Evolutionary conservation across 2,888 invertebrate genomes (phyloP).

Genomic region (Zaprionus lineosus): DNA sequence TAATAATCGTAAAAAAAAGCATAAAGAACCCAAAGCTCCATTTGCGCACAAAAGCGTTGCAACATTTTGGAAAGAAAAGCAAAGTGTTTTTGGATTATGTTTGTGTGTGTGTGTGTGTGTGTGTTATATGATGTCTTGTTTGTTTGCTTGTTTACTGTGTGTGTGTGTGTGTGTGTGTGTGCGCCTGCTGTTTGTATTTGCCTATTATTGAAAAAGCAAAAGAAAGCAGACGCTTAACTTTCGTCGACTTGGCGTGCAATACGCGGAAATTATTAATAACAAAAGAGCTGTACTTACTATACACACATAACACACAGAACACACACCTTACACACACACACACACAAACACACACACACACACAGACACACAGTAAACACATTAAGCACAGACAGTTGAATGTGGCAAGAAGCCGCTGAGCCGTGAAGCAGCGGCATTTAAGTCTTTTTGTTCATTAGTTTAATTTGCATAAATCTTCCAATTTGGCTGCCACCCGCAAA

Average conservation of each 20-base stretch:
- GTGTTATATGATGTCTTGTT: too few relatives aligned
- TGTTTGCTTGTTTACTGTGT: too few relatives aligned
- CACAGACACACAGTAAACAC: not conserved
- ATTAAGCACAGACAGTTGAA: not conserved
- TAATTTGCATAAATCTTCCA: slow-evolving; percentile 72
- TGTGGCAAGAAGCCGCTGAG: slow-evolving; percentile 44
- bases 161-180: slow-evolving; percentile 2
- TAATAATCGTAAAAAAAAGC: slow-evolving; percentile 9
- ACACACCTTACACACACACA: slow-evolving; percentile 5
- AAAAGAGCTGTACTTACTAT: slow-evolving; percentile 44
- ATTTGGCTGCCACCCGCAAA: slow-evolving; percentile 48
- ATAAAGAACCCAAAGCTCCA: slow-evolving; percentile 50
- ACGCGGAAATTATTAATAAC: slow-evolving; percentile 76
- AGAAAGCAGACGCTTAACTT: slow-evolving; percentile 62
- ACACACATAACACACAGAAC: slow-evolving; percentile 3
- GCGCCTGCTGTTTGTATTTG: slow-evolving; percentile 36
- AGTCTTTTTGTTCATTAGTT: slow-evolving; percentile 73
- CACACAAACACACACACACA: slow-evolving; percentile 1
- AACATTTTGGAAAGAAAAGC: slow-evolving; percentile 60
- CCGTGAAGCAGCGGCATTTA: slow-evolving; percentile 54
- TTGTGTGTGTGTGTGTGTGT: slow-evolving; percentile 1
- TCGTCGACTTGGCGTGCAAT: slow-evolving; percentile 66
- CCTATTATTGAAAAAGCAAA: slow-evolving; percentile 52
- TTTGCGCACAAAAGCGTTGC: slow-evolving; percentile 76
- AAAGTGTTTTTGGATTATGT: slow-evolving; percentile 53